These are phyloP conservation scores for Halisarca cf. caerulea DNA, from an alignment of 37 sponge, comb jelly and placozoan species.

Conservation along the genomic window DNA sequence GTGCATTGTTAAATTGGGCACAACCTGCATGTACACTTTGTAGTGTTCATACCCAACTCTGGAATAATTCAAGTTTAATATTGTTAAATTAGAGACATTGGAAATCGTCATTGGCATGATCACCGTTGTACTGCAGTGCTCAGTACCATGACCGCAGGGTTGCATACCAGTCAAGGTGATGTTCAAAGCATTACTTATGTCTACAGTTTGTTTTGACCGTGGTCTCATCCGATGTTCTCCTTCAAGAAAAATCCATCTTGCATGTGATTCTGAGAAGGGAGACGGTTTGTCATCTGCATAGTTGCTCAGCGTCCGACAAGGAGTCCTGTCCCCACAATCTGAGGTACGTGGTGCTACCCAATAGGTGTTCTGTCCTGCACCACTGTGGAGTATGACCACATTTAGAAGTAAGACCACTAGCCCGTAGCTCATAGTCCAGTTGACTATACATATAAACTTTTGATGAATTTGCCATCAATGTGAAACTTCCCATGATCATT, in stretches of 20 bases:
- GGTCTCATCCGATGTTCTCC: background rate
- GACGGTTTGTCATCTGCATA: background rate
- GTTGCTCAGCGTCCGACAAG: background rate
- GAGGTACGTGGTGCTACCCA: background rate
- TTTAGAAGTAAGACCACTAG: too few species aligned
- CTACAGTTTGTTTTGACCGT: background rate
- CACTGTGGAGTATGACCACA: background rate
- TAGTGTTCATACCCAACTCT: too few species aligned
- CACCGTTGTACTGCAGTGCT: too few species aligned
- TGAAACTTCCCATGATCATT: too few species aligned
- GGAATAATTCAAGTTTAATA: too few species aligned
- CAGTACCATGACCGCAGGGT: too few species aligned
- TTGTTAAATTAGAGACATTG: background rate
- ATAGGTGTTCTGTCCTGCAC: background rate
- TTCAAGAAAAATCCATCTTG: constrained; percentile 21
- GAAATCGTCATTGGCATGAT: background rate
- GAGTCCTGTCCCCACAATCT: background rate
- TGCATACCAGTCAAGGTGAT: background rate
- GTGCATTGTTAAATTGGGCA: too few species aligned
- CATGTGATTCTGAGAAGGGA: background rate
- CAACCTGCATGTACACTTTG: too few species aligned
- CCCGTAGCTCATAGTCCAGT: too few species aligned
- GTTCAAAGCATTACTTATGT: background rate
- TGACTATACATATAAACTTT: too few species aligned
- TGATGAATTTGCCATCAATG: too few species aligned